phyloP scores from a whole-genome alignment of 2,113 vertebrate genomes.

The Vanacampus margaritifer region DNA sequence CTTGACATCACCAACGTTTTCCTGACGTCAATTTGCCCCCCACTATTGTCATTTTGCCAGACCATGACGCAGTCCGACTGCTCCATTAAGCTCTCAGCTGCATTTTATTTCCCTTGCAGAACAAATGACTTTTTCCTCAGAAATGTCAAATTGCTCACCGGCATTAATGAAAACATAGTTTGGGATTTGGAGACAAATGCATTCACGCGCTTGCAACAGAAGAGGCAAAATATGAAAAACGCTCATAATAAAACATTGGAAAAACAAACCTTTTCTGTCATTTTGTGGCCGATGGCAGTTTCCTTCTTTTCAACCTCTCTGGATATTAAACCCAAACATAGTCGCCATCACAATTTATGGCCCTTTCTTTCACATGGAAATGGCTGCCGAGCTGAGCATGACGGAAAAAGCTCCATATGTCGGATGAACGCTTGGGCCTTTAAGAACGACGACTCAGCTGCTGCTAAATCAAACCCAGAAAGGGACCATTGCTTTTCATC shows the following conservation, averaged over 20 bases:
- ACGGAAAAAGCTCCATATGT: conserved; percentile 44
- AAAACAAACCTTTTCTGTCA: neutral
- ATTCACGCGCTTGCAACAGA: neutral
- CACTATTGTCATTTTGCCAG: neutral
- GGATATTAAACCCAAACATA: conserved; percentile 26
- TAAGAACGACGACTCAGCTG: conserved; percentile 55
- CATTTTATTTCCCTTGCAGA: conserved; percentile 44
- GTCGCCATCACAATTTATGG: conserved; percentile 37
- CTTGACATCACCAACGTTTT: neutral
- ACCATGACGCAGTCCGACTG: conserved; percentile 17
- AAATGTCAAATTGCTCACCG: conserved; percentile 42
- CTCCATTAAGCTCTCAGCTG: conserved; percentile 40
- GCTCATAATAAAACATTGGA: neutral
- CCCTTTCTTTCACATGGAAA: conserved; percentile 20
- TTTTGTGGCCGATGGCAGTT: neutral
- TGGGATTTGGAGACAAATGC: conserved; percentile 35
- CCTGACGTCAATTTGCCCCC: conserved; percentile 1
- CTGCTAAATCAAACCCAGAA: conserved; percentile 51
- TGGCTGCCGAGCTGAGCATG: conserved; percentile 9
- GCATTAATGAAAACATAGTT: conserved; percentile 56
- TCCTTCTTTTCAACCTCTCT: neutral
- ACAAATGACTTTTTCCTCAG: conserved; percentile 44
- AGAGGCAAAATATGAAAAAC: neutral
- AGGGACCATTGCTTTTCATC: conserved; percentile 24
- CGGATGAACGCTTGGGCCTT: conserved; percentile 48